phyloP scores from a whole-genome alignment of 2,113 vertebrate species.

The Tragelaphus imberbis region DNA sequence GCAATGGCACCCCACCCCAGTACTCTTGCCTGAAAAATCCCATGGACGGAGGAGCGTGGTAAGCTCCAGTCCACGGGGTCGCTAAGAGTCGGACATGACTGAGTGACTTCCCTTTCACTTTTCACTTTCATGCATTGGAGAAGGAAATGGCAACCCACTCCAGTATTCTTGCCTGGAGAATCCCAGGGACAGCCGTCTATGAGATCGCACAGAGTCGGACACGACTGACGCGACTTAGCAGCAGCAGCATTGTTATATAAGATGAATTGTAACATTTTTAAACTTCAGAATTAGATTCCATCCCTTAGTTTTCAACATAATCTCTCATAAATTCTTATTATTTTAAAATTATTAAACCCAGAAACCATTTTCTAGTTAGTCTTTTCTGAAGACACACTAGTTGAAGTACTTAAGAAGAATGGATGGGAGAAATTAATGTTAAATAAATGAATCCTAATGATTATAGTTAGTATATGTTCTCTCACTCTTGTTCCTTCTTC shows the following conservation, averaged over 20 bases:
- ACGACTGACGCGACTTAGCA: too few species aligned
- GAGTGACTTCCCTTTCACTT: too few species aligned
- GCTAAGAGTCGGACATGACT: too few species aligned
- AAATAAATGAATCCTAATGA: background rate
- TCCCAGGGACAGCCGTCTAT: too few species aligned
- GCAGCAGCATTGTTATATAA: background rate
- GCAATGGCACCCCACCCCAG: too few species aligned
- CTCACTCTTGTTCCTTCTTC: background rate
- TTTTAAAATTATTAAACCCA: background rate
- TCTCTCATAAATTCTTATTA: background rate
- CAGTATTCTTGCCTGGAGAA: too few species aligned
- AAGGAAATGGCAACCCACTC: too few species aligned
- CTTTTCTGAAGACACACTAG: background rate
- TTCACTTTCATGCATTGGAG: too few species aligned
- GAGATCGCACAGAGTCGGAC: too few species aligned
- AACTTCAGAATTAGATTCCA: background rate
- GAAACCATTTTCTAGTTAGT: background rate
- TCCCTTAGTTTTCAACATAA: background rate
- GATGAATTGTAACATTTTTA: background rate
- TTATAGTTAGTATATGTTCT: background rate
- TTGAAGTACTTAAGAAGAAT: background rate
- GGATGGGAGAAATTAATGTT: background rate
- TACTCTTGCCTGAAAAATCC: too few species aligned
- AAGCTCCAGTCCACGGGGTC: too few species aligned
- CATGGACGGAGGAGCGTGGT: too few species aligned